These are phyloP conservation scores for Smutsia gigantea DNA, from an alignment of 2,797 vertebrate genomes.

Conservation along the genomic window DNA sequence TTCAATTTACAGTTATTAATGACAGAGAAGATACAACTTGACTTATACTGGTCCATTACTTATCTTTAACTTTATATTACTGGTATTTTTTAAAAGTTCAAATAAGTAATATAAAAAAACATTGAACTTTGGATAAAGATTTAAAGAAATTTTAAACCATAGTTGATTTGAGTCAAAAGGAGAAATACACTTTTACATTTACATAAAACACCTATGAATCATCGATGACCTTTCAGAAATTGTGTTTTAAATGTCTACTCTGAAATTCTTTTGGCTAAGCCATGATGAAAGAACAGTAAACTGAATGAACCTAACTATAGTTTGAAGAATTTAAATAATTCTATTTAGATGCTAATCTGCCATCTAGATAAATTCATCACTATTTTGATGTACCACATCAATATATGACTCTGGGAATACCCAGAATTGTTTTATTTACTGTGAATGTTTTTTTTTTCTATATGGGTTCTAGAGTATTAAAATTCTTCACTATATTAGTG, in stretches of 20 bases:
- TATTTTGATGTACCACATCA: slow-evolving; percentile 22
- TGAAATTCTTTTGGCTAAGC: slow-evolving; percentile 13
- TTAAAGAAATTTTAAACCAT: slow-evolving; percentile 54
- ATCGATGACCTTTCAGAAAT: slow-evolving; percentile 53
- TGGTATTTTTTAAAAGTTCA: slow-evolving; percentile 63
- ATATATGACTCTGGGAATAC: not conserved
- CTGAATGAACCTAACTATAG: slow-evolving; percentile 17
- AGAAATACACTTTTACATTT: slow-evolving; percentile 59
- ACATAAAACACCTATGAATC: slow-evolving; percentile 62
- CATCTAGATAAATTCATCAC: not conserved
- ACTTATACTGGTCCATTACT: slow-evolving; percentile 1
- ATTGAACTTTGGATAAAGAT: slow-evolving; percentile 34
- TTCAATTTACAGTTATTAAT: slow-evolving; percentile 44
- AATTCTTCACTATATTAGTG: not conserved
- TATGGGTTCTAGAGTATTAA: not conserved
- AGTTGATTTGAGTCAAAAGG: slow-evolving; percentile 57
- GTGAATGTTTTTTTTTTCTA: not conserved
- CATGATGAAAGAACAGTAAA: not conserved
- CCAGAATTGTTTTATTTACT: not conserved
- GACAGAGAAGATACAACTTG: slow-evolving; percentile 25
- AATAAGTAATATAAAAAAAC: slow-evolving; percentile 43
- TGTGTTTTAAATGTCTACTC: slow-evolving; percentile 30
- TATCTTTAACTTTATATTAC: slow-evolving; percentile 50
- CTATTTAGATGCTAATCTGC: not conserved
- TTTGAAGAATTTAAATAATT: slow-evolving; percentile 41